A percentile compares a stretch with the other conserved stretches of the same genome.
These are phyloP conservation scores for Heteromormyrus szaboi DNA, from an alignment of 2,797 vertebrate species.

Conservation along the genomic window DNA sequence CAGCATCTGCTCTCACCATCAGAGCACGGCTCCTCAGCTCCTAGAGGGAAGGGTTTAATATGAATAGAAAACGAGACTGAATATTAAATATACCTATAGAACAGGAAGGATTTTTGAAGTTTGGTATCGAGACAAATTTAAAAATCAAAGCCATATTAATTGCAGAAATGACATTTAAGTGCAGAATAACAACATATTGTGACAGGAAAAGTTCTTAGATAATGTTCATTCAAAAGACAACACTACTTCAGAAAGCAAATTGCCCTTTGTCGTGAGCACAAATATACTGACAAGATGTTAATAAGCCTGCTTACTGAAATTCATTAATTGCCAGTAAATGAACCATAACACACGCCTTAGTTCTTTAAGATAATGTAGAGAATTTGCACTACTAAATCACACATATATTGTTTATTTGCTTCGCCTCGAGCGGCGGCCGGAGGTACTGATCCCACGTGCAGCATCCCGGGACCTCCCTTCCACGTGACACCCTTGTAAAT, in stretches of 20 bases:
- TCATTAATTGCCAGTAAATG: background rate
- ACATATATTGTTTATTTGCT: background rate
- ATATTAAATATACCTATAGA: background rate
- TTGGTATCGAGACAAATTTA: background rate
- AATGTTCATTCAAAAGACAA: background rate
- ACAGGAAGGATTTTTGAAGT: background rate
- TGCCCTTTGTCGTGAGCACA: background rate
- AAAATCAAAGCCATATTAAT: background rate
- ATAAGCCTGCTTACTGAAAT: background rate
- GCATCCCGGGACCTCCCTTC: background rate
- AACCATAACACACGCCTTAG: background rate
- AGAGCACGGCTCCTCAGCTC: background rate
- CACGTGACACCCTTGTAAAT: background rate
- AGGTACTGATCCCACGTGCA: background rate
- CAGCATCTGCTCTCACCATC: constrained; percentile 15
- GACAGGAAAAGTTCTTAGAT: background rate
- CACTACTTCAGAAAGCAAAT: background rate
- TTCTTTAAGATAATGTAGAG: background rate
- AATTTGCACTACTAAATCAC: background rate
- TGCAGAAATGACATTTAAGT: background rate
- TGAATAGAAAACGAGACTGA: background rate
- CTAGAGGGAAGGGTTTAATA: background rate
- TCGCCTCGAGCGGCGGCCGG: background rate
- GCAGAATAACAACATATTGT: background rate
- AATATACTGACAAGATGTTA: background rate